Evolutionary conservation across 2,113 vertebrate species (phyloP).

Genomic region (Psittacula cyanocephala): DNA sequence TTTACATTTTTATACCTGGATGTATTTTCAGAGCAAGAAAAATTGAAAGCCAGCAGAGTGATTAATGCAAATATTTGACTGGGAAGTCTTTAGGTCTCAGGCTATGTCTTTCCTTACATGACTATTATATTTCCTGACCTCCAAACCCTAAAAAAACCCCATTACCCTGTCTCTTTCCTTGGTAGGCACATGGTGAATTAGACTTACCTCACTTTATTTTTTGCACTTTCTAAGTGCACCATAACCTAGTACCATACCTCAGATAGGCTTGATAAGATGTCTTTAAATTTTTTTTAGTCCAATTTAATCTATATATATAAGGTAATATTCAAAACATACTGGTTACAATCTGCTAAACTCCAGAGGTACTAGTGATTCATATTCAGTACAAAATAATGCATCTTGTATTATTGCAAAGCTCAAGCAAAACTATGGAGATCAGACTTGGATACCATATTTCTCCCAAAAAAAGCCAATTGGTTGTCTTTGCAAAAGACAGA

Average conservation of each 20-base stretch:
- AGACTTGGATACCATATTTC: not conserved
- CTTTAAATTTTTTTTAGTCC: not conserved
- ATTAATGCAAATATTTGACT: not conserved
- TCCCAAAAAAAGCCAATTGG: not conserved
- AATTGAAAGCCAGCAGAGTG: conserved; percentile 17
- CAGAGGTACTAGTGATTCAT: not conserved
- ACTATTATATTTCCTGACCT: not conserved
- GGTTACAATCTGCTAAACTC: not conserved
- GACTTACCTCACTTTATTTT: not conserved
- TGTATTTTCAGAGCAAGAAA: conserved; percentile 24
- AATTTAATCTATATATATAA: not conserved
- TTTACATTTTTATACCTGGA: conserved; percentile 34
- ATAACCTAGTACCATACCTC: not conserved
- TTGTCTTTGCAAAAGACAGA: not conserved
- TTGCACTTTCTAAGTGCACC: not conserved
- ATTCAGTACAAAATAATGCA: not conserved
- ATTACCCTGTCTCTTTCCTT: not conserved
- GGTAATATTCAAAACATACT: not conserved
- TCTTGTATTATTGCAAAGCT: not conserved
- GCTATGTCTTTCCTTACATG: not conserved
- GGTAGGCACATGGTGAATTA: not conserved
- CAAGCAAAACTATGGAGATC: not conserved
- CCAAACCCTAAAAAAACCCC: not conserved
- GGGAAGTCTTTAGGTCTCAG: not conserved
- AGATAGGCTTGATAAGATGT: not conserved